Conservation (phyloP, 2,888 invertebrate genomes). For the Eupithecia abbreviata region DNA sequence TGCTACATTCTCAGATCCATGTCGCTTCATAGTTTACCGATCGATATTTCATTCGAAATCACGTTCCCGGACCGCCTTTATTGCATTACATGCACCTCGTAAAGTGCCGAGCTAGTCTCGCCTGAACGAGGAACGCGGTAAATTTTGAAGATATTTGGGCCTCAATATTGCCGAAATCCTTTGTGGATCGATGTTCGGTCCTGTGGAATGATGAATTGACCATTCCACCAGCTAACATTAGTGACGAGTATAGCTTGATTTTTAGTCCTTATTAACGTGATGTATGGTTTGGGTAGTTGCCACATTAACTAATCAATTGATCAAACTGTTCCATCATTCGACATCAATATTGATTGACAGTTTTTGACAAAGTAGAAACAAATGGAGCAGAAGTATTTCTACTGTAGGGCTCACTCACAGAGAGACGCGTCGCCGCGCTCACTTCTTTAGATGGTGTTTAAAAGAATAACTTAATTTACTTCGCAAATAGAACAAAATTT, state of each 20-base stretch:
- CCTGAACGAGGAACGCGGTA: not conserved
- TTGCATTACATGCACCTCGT: conserved; percentile 41
- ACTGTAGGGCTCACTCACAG: too few species aligned
- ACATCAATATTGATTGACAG: too few species aligned
- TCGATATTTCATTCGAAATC: conserved; percentile 36
- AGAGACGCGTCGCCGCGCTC: too few species aligned
- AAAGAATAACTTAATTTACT: too few species aligned
- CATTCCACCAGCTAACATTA: not conserved
- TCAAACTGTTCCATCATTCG: too few species aligned
- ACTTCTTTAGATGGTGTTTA: too few species aligned
- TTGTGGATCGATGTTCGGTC: not conserved
- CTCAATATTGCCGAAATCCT: not conserved
- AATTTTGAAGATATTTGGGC: not conserved
- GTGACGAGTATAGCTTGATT: not conserved
- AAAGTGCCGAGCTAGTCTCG: conserved; percentile 28
- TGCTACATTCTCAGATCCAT: conserved; percentile 1
- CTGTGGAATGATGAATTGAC: not conserved
- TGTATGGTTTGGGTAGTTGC: not conserved
- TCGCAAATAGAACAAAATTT: too few species aligned
- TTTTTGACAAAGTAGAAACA: too few species aligned
- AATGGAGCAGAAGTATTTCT: too few species aligned
- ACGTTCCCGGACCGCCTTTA: conserved; percentile 34
- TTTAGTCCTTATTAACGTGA: not conserved
- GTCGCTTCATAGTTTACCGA: conserved; percentile 21
- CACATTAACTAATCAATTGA: not conserved